Percentiles rank a stretch among this genome's conserved stretches.
Conservation (phyloP, 2,888 invertebrate genomes). For the Ypsolopha scabrella region DNA sequence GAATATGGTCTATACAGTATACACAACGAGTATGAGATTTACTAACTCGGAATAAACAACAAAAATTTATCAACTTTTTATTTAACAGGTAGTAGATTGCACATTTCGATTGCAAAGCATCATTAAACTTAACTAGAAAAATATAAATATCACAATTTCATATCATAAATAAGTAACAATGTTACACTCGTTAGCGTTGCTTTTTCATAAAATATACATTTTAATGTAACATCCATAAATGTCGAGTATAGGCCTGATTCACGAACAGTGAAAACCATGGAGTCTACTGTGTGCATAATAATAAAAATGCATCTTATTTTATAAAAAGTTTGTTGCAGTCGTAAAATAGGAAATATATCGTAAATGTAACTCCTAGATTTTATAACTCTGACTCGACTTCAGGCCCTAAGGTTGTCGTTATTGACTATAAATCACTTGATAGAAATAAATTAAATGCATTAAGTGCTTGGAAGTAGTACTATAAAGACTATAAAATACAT, state of each 20-base stretch:
- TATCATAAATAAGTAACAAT: not conserved
- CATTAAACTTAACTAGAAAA: too few relatives aligned
- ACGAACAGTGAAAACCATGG: conserved; percentile 13
- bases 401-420: conserved; percentile 41
- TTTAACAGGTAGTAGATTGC: conserved; percentile 5
- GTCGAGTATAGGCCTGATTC: conserved; percentile 14
- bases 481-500: conserved; percentile 39
- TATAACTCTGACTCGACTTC: conserved; percentile 39
- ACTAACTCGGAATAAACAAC: too few relatives aligned
- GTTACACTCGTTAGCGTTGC: not conserved
- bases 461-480: conserved; percentile 35
- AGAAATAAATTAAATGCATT: conserved; percentile 50
- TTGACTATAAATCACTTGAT: conserved; percentile 50
- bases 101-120: conserved; percentile 5
- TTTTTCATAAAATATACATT: conserved; percentile 6
- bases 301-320: conserved; percentile 15
- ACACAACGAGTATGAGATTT: too few relatives aligned
- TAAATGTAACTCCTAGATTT: conserved; percentile 47
- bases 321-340: conserved; percentile 34
- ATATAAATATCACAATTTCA: not conserved
- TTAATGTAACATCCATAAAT: conserved; percentile 20
- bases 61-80: too few relatives aligned
- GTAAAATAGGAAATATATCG: conserved; percentile 46
- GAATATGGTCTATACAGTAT: conserved; percentile 7
- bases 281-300: conserved; percentile 6